Evolutionary conservation across 1,140 invertebrate species (phyloP).

Genomic region (Drosophila sechellia): DNA sequence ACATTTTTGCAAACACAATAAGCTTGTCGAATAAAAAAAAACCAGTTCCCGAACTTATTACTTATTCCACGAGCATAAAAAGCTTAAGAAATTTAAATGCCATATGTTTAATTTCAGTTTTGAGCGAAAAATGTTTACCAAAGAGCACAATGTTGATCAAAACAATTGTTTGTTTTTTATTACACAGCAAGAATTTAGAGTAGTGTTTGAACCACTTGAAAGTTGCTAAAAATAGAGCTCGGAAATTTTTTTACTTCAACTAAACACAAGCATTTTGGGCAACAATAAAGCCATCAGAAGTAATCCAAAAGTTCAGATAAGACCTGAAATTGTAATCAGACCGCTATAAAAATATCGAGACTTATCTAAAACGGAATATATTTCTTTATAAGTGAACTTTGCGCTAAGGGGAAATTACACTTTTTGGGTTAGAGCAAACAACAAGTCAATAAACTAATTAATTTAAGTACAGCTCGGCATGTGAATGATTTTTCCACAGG

Average conservation of each 20-base stretch:
- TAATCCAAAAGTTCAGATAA: constrained; percentile 14
- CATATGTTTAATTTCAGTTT: neutral
- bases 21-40: neutral
- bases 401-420: neutral
- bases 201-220: neutral
- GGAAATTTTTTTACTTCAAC: too few species aligned
- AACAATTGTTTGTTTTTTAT: neutral
- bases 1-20: too few species aligned
- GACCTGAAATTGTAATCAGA: constrained; percentile 9
- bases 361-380: constrained; percentile 30
- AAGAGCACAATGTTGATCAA: neutral
- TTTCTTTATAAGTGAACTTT: constrained; percentile 14
- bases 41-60: neutral
- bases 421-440: constrained; percentile 15
- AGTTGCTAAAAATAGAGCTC: neutral
- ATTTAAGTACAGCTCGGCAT: neutral
- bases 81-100: neutral
- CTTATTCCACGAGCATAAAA: neutral
- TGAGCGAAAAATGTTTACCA: neutral
- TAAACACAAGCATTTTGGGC: neutral
- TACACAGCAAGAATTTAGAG: neutral
- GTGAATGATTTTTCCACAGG: constrained; percentile 9
- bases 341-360: constrained; percentile 24
- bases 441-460: constrained; percentile 27
- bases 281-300: neutral